Evolutionary conservation across 2,797 vertebrate genomes (phyloP).

Genomic region (Catharus ustulatus): DNA sequence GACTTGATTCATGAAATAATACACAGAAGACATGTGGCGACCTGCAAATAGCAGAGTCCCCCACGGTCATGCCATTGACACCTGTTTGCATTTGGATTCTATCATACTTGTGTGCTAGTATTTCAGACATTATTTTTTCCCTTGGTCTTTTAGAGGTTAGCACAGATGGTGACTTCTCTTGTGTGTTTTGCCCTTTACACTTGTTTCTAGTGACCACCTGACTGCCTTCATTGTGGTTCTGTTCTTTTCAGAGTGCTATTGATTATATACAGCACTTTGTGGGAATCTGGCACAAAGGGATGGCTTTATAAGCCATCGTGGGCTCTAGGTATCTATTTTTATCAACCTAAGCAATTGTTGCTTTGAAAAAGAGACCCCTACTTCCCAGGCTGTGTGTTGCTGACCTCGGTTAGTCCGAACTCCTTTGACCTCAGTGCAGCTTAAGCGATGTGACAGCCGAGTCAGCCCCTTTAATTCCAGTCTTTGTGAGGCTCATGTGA

Average conservation of each 20-base stretch:
- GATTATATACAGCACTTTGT: not conserved
- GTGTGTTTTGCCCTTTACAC: not conserved
- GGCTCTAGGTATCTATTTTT: constrained; percentile 33
- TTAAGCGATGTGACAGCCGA: constrained; percentile 57
- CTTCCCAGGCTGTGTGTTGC: not conserved
- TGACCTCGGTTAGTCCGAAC: constrained; percentile 29
- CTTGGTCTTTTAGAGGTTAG: not conserved
- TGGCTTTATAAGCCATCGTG: not conserved
- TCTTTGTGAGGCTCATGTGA: constrained; percentile 66
- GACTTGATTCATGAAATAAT: not conserved
- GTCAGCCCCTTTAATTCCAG: constrained; percentile 65
- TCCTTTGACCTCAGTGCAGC: constrained; percentile 41
- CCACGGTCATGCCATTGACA: not conserved
- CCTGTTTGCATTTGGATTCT: constrained; percentile 18
- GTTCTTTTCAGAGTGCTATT: not conserved
- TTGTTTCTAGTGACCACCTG: not conserved
- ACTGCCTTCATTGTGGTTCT: not conserved
- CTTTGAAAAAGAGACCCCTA: constrained; percentile 22
- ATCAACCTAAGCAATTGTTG: constrained; percentile 3
- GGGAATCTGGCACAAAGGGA: not conserved
- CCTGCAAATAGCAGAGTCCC: not conserved
- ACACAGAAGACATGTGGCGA: not conserved
- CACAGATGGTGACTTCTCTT: not conserved
- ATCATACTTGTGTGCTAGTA: not conserved
- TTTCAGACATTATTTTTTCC: not conserved